These are phyloP conservation scores for Scaptomyza polygonia DNA, from an alignment of 2,888 invertebrate genomes.

Conservation along the genomic window DNA sequence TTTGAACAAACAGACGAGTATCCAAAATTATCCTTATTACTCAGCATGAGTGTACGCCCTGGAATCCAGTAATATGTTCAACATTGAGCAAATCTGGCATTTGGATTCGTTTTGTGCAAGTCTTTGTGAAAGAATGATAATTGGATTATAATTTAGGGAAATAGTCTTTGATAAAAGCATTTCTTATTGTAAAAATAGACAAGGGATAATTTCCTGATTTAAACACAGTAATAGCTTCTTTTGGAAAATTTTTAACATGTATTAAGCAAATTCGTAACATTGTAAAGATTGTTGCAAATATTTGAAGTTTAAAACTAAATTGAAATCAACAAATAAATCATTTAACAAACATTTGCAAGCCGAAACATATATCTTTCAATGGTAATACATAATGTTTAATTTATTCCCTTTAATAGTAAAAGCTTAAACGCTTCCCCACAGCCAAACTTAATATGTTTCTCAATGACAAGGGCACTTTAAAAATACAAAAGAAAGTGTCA, in stretches of 20 bases:
- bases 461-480: background rate
- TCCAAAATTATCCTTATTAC: background rate
- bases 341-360: too few relatives aligned
- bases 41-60: background rate
- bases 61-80: background rate
- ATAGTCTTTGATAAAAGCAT: background rate
- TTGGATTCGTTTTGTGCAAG: background rate
- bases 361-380: too few relatives aligned
- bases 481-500: background rate
- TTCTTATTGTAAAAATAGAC: too few relatives aligned
- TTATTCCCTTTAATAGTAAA: too few relatives aligned
- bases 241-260: too few relatives aligned
- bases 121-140: background rate
- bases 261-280: too few relatives aligned
- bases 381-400: too few relatives aligned
- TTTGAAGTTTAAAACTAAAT: too few relatives aligned
- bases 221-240: too few relatives aligned
- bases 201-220: too few relatives aligned
- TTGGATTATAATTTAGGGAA: background rate
- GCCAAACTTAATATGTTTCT: background rate
- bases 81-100: background rate
- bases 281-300: too few relatives aligned
- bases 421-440: background rate
- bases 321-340: too few relatives aligned
- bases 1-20: constrained; percentile 3